Evolutionary conservation across 37 sponge, comb jelly and placozoan species (phyloP).

Genomic region (Cliona cf. orientalis): DNA sequence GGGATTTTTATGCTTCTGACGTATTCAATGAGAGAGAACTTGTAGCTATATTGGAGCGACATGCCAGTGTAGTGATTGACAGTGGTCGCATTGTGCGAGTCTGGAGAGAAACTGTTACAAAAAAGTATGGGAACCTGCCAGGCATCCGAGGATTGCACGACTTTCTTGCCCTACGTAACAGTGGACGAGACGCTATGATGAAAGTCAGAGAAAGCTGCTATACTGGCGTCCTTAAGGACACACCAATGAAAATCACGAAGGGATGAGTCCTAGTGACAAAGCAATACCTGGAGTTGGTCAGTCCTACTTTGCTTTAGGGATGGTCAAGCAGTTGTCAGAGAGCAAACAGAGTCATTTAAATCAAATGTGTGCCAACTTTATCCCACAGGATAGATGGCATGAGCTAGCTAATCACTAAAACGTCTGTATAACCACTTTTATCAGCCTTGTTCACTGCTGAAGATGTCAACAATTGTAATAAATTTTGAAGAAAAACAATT

Average conservation of each 20-base stretch:
- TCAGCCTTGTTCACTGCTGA: no score
- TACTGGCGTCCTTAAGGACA: background rate
- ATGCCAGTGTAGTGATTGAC: slow-evolving; percentile 7
- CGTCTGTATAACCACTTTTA: no score
- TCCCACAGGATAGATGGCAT: slow-evolving; percentile 36
- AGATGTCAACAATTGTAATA: no score
- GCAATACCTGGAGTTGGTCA: slow-evolving; percentile 11
- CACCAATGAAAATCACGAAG: background rate
- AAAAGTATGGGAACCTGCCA: slow-evolving; percentile 17
- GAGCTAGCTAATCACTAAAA: slow-evolving; percentile 4
- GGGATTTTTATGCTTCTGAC: slow-evolving; percentile 19
- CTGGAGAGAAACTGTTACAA: slow-evolving; percentile 23
- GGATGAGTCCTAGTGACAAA: slow-evolving; percentile 1
- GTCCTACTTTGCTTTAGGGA: slow-evolving; percentile 9
- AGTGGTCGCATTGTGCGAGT: slow-evolving; percentile 8
- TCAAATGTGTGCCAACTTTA: slow-evolving; percentile 45
- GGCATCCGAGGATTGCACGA: slow-evolving; percentile 37
- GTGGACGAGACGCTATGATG: slow-evolving; percentile 5
- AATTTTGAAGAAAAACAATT: background rate
- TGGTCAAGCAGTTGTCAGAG: background rate
- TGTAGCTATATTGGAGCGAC: background rate
- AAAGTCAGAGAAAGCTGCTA: slow-evolving; percentile 37
- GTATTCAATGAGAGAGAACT: slow-evolving; percentile 40
- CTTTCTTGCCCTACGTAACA: slow-evolving; percentile 1
- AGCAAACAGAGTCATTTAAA: slow-evolving; percentile 24